Conservation (phyloP, 2,797 vertebrate genomes). For the Aldrovandia affinis region DNA sequence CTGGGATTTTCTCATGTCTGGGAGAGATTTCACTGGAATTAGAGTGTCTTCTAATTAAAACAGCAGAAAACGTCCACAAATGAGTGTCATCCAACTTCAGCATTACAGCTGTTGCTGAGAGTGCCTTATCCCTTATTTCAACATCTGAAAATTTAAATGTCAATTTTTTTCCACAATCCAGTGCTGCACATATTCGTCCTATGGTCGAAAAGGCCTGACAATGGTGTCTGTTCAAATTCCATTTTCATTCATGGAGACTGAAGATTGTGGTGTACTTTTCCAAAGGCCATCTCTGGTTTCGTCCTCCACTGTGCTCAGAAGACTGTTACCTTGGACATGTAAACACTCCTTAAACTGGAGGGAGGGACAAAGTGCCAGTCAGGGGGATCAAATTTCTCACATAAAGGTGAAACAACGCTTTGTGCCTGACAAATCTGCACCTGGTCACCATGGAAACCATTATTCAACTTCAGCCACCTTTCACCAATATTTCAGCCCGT, state of each 20-base stretch:
- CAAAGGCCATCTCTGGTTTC: slow-evolving; percentile 48
- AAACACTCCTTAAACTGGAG: slow-evolving; percentile 64
- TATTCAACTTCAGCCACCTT: slow-evolving; percentile 51
- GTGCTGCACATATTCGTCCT: slow-evolving; percentile 37
- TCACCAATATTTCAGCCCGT: slow-evolving; percentile 30
- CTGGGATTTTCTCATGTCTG: neutral
- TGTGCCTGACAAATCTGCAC: slow-evolving; percentile 73
- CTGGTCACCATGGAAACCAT: slow-evolving; percentile 71
- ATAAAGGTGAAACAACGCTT: slow-evolving; percentile 63
- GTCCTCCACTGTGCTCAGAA: slow-evolving; percentile 42
- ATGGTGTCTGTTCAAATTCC: slow-evolving; percentile 44
- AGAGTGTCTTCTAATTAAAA: neutral
- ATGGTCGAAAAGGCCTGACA: slow-evolving; percentile 31
- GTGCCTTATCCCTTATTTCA: neutral
- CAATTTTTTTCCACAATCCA: neutral
- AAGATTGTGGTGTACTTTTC: slow-evolving; percentile 68
- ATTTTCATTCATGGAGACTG: slow-evolving; percentile 53
- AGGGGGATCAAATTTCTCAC: slow-evolving; percentile 68
- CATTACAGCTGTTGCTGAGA: neutral
- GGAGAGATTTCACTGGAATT: neutral
- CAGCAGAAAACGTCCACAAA: neutral
- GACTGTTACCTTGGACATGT: slow-evolving; percentile 45
- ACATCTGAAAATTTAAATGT: neutral
- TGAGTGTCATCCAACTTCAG: neutral
- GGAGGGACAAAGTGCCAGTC: slow-evolving; percentile 69